These are phyloP conservation scores for Sylvia borin DNA, from an alignment of 2,797 vertebrate species.

Conservation along the genomic window DNA sequence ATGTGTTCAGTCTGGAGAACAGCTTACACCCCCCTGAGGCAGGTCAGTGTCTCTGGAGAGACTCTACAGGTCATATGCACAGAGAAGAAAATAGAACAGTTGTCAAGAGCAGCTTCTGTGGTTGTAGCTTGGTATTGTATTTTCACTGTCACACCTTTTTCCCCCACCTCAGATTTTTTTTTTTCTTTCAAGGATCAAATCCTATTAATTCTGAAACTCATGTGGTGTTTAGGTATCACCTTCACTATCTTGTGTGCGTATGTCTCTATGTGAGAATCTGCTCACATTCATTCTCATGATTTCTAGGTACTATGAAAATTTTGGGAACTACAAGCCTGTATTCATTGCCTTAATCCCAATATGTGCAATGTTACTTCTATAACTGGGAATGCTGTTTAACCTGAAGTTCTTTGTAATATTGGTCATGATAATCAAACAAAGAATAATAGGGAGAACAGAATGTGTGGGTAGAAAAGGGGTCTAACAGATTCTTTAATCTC, in stretches of 20 bases:
- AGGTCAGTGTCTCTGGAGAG: background rate
- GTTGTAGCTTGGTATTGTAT: background rate
- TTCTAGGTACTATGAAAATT: background rate
- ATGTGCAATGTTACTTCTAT: background rate
- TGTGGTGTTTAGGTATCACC: background rate
- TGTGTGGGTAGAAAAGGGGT: background rate
- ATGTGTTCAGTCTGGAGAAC: background rate
- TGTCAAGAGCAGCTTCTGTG: background rate
- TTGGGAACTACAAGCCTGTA: background rate
- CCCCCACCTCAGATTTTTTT: background rate
- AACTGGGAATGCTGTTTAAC: background rate
- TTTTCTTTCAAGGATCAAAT: background rate
- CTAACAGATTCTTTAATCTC: background rate
- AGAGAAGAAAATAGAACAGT: background rate
- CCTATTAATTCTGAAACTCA: background rate
- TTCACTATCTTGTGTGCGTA: background rate
- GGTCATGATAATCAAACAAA: background rate
- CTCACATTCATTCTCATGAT: background rate
- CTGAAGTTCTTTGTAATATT: background rate
- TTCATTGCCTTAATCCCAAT: background rate
- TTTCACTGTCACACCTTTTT: background rate
- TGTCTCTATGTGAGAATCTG: background rate
- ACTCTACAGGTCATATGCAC: background rate
- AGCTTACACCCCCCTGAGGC: accelerated
- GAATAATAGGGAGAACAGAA: background rate